Base-by-base conservation (phyloP, 2,113 vertebrate genomes). In the Xiphophorus maculatus region DNA sequence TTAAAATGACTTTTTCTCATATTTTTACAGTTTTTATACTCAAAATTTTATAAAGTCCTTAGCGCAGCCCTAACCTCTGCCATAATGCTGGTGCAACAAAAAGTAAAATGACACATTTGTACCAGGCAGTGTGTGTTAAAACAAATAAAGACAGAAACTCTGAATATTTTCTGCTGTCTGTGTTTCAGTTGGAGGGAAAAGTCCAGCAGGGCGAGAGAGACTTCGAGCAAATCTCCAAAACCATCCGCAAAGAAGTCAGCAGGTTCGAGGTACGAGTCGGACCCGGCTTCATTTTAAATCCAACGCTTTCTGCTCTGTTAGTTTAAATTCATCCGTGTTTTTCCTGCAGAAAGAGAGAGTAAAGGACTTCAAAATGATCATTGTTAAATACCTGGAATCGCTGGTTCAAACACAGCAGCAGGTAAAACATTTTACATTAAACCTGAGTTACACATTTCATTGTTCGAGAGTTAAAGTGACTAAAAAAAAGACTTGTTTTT, bases 161-260 rank as follows among this genome's bases (percentile, higher is more conserved):
- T 9, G 42, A 44, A 69, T 13, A n/a, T 68, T 7, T 30, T 10
- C 15, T 51, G 33, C 15, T 69, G 51, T 71, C 11, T 74, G 65
- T 71, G 14, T 72, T 92, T 80, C 91, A 99, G 98, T 96, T 97
- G 97, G 98, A 99, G 89, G 95, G 92, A 25, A 99, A 98, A 91
- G 98, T 99, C 77, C 96, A 97, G 79, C 98, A 98, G 94, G 97
- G 97, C 30, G 98, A 99, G 84, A 94, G 96, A 93, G 98, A 99
- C 92, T 99, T 99, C 91, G 97, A 99, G 87, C 96, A 97, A 91
- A 98, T 99, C 87, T 99, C 98, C 81, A 98, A 97, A 96, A 98
- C 95, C 69, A 99, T 99, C 90, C 95, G 98, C 35, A 97, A 98
- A 84, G 98, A 99, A 95, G 96, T 99, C 79, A 93, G 95, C 87